Evolutionary conservation across 30 jellyfish, hydroid and myxozoan species (phyloP).

Genomic region (Clytia hemisphaerica): DNA sequence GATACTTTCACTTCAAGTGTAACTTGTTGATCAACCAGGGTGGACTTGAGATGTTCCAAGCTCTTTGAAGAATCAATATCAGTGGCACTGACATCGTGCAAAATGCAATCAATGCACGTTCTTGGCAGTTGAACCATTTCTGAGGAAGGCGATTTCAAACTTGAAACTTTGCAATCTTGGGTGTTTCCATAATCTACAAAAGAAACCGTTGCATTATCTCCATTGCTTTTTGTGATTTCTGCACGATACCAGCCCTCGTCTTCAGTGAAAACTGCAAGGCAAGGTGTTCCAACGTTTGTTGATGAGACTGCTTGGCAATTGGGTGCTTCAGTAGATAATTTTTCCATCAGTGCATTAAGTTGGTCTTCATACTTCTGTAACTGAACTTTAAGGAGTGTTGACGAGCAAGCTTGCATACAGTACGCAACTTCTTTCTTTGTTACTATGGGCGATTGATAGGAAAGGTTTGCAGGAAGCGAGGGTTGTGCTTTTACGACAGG

Average conservation of each 20-base stretch:
- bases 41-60: constrained; percentile 37
- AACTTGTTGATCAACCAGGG: constrained; percentile 34
- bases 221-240: neutral
- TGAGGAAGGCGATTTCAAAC: constrained; percentile 11
- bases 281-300: constrained; percentile 15
- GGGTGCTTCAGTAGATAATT: constrained; percentile 31
- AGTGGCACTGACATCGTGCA: constrained; percentile 50
- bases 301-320: too few species aligned
- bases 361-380: constrained; percentile 19
- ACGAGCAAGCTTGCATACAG: too few species aligned
- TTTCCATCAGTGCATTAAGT: constrained; percentile 38
- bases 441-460: too few species aligned
- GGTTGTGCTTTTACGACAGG: too few species aligned
- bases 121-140: constrained; percentile 50
- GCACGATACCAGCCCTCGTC: constrained; percentile 73
- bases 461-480: too few species aligned
- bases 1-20: constrained; percentile 38
- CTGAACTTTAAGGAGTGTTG: too few species aligned
- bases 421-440: too few species aligned
- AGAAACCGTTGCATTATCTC: constrained; percentile 25
- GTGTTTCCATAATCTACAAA: constrained; percentile 67
- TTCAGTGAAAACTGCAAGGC: constrained; percentile 35
- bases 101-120: constrained; percentile 34
- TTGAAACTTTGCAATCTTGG: constrained; percentile 9
- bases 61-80: constrained; percentile 49